These are phyloP conservation scores for Nerophis ophidion DNA, from an alignment of 2,113 vertebrate genomes.

Conservation along the genomic window DNA sequence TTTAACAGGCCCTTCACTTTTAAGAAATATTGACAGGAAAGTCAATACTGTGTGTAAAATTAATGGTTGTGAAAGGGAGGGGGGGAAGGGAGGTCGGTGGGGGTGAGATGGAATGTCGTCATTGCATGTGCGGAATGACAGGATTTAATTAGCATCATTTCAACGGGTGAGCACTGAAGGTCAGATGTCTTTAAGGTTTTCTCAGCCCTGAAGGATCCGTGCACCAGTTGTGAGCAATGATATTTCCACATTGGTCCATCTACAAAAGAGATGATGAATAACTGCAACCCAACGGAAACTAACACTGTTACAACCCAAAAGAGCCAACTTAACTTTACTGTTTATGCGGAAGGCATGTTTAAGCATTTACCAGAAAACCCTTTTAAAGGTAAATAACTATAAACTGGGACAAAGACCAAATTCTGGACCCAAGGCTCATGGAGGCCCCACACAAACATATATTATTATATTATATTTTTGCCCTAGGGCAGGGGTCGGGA, in stretches of 20 bases:
- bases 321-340: too few species aligned
- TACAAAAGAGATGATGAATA: too few species aligned
- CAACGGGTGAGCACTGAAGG: constrained; percentile 33
- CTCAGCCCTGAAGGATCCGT: constrained; percentile 27
- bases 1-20: constrained; percentile 31
- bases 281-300: too few species aligned
- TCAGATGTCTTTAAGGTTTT: constrained; percentile 24
- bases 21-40: constrained; percentile 45
- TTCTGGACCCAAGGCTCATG: too few species aligned
- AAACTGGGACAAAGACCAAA: too few species aligned
- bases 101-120: constrained; percentile 3
- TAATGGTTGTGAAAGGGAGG: constrained; percentile 16
- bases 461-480: too few species aligned
- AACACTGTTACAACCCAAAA: too few species aligned
- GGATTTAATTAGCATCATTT: constrained; percentile 42
- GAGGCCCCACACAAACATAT: too few species aligned
- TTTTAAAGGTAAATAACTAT: too few species aligned
- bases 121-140: constrained; percentile 31
- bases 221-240: constrained; percentile 7
- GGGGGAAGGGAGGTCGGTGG: background rate
- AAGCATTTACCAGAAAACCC: too few species aligned
- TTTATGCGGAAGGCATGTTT: too few species aligned
- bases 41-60: constrained; percentile 45
- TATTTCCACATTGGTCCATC: constrained; percentile 28
- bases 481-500: too few species aligned